Evolutionary conservation across 2,888 invertebrate genomes (phyloP).

Genomic region (Nebria brevicollis): DNA sequence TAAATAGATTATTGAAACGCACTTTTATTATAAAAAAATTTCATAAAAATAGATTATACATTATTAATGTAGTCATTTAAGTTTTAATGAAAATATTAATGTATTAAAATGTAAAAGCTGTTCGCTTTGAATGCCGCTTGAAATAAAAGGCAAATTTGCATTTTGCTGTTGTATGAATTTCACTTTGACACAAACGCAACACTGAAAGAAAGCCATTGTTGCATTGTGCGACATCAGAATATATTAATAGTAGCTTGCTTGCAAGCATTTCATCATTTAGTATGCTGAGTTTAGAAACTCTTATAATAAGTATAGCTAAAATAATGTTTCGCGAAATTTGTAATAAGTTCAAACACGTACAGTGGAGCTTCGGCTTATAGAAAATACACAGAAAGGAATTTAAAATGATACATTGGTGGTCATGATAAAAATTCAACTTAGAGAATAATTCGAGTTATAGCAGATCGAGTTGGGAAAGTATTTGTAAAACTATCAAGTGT

Average conservation of each 20-base stretch:
- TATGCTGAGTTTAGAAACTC: neutral
- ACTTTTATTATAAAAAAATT: neutral
- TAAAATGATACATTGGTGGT: no score
- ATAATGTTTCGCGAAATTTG: no score
- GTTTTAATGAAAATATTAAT: neutral
- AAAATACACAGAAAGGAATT: no score
- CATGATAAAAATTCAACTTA: no score
- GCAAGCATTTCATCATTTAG: neutral
- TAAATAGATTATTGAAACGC: neutral
- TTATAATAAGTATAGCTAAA: no score
- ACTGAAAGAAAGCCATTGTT: slow-evolving; percentile 24
- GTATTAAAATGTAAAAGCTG: neutral
- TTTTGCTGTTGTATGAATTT: slow-evolving; percentile 29
- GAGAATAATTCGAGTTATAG: no score
- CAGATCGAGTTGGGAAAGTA: no score
- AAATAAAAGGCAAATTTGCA: slow-evolving; percentile 27
- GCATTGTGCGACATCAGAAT: neutral
- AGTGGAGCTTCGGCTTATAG: no score
- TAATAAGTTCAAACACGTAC: no score
- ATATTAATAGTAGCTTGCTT: neutral
- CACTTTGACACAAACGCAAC: neutral
- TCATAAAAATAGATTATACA: neutral
- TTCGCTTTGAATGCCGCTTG: neutral
- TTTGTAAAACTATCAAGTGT: no score
- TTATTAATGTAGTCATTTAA: neutral